Percentiles rank a stretch among this genome's conserved stretches.
Conservation (phyloP, 1,140 invertebrate genomes). For the Gryon sp. region DNA sequence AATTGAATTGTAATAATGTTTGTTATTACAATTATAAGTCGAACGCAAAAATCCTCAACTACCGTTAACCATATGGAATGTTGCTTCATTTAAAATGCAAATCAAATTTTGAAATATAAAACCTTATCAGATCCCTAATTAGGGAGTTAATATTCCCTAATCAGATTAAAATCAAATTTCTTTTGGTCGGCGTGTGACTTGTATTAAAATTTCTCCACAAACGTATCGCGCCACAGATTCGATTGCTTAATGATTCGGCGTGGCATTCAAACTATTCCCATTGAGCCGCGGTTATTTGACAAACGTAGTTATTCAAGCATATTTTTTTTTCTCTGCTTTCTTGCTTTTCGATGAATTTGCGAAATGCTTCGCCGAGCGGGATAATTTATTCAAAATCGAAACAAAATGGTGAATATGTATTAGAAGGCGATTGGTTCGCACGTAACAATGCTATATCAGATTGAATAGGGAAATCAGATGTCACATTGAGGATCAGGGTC, state of each 20-base stretch:
- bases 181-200: conserved; percentile 3
- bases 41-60: neutral
- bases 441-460: conserved; percentile 44
- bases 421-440: conserved; percentile 35
- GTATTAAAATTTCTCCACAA: neutral
- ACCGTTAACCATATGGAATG: too few species aligned
- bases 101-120: conserved; percentile 18
- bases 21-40: conserved; percentile 10
- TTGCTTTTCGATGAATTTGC: neutral
- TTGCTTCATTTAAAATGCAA: conserved; percentile 14
- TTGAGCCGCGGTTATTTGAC: conserved; percentile 10
- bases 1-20: conserved; percentile 33
- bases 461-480: conserved; percentile 59
- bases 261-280: conserved; percentile 23
- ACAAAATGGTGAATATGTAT: conserved; percentile 32
- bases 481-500: conserved; percentile 43
- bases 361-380: neutral
- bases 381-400: conserved; percentile 16
- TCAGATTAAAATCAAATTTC: conserved; percentile 20
- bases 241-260: conserved; percentile 1
- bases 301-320: too few species aligned
- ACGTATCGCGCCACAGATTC: neutral
- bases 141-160: conserved; percentile 7
- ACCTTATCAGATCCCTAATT: conserved; percentile 24
- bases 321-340: conserved; percentile 1